Conservation (phyloP, 53 echinoderm and acorn worm species). For the Holothuria leucospilota region DNA sequence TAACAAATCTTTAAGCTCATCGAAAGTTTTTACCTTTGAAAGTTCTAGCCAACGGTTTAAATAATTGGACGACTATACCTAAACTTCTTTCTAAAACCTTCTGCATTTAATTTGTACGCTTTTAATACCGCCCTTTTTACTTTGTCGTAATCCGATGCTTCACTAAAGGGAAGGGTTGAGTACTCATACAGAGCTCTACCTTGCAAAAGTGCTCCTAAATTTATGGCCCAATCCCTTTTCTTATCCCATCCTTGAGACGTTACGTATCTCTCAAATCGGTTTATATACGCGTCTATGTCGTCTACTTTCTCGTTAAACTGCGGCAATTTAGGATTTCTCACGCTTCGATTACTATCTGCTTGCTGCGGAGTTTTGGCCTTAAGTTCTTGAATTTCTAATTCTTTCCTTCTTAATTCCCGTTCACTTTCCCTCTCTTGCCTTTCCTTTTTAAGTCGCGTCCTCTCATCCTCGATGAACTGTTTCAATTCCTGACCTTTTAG, state of each 20-base stretch:
- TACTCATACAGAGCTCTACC: slow-evolving; percentile 41
- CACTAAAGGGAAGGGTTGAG: not conserved
- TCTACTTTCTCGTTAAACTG: slow-evolving; percentile 4
- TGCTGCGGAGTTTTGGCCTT: too few species aligned
- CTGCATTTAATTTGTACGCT: slow-evolving; percentile 26
- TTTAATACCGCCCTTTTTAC: slow-evolving; percentile 26
- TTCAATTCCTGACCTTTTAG: not conserved
- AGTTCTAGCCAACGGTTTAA: slow-evolving; percentile 42
- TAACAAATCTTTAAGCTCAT: slow-evolving; percentile 7
- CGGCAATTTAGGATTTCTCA: not conserved
- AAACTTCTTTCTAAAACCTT: slow-evolving; percentile 45
- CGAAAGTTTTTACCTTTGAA: not conserved
- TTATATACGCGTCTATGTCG: slow-evolving; percentile 44
- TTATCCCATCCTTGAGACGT: slow-evolving; percentile 10
- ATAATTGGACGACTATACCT: slow-evolving; percentile 15
- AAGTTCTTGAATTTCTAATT: too few species aligned
- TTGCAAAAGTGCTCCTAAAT: slow-evolving; percentile 37
- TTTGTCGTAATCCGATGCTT: slow-evolving; percentile 13
- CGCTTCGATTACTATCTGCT: not conserved
- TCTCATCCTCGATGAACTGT: not conserved
- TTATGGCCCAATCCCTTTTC: slow-evolving; percentile 9
- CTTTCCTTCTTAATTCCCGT: too few species aligned
- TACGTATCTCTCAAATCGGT: slow-evolving; percentile 47
- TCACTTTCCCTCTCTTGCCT: too few species aligned
- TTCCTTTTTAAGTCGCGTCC: too few species aligned